Evolutionary conservation across 1,140 invertebrate species (phyloP).

Genomic region (Drusus annulatus): DNA sequence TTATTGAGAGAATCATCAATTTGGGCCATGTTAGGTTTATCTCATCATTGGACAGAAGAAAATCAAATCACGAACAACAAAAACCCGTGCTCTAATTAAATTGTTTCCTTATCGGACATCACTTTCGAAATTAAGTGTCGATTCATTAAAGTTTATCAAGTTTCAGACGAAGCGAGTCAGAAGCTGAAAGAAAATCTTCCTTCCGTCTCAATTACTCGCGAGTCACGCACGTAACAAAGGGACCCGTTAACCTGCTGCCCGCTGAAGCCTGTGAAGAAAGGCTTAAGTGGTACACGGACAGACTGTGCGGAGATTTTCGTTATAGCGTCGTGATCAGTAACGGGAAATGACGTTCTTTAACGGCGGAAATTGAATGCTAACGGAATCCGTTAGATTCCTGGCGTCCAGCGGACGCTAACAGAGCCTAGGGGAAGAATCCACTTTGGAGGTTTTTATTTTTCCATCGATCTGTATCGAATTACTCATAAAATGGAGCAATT

Average conservation of each 20-base stretch:
- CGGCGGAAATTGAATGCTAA: conserved; percentile 59
- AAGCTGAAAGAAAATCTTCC: neutral
- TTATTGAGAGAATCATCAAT: too few species aligned
- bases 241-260: conserved; percentile 36
- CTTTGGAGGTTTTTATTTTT: conserved; percentile 53
- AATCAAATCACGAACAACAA: too few species aligned
- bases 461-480: conserved; percentile 59
- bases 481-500: conserved; percentile 58
- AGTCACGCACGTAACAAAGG: neutral
- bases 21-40: too few species aligned
- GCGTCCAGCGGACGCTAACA: conserved; percentile 39
- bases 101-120: too few species aligned
- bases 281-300: conserved; percentile 3
- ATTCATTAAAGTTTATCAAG: too few species aligned
- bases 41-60: too few species aligned
- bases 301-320: conserved; percentile 3
- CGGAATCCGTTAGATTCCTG: conserved; percentile 33
- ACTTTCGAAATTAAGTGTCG: too few species aligned
- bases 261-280: conserved; percentile 43
- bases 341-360: conserved; percentile 59
- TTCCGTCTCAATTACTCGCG: neutral
- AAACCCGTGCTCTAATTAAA: too few species aligned
- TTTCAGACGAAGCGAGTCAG: too few species aligned
- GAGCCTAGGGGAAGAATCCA: conserved; percentile 34
- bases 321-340: conserved; percentile 33